These are phyloP conservation scores for Hedya salicella DNA, from an alignment of 2,888 invertebrate species.

Conservation along the genomic window DNA sequence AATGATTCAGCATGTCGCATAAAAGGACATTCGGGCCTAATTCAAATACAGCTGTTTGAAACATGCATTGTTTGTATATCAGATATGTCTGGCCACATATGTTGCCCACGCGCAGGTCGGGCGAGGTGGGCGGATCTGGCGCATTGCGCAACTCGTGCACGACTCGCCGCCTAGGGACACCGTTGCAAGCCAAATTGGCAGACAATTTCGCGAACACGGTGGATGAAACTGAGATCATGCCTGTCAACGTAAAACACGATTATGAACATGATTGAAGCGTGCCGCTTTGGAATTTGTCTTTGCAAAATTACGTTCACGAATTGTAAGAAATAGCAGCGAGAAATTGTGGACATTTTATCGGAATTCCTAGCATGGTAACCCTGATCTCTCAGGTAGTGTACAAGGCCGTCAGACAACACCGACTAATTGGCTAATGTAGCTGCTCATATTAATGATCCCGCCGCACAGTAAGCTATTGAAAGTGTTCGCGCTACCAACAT, in stretches of 20 bases:
- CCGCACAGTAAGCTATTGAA: constrained; percentile 22
- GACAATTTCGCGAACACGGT: constrained; percentile 35
- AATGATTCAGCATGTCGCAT: constrained; percentile 22
- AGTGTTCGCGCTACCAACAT: constrained; percentile 20
- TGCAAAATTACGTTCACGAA: constrained; percentile 20
- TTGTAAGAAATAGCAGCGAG: constrained; percentile 8
- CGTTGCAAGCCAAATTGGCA: constrained; percentile 33
- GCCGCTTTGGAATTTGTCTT: constrained; percentile 23
- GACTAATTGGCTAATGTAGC: constrained; percentile 49
- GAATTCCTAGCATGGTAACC: constrained; percentile 31
- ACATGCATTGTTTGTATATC: constrained; percentile 37
- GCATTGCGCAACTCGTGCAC: constrained; percentile 52
- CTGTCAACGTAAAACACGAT: constrained; percentile 22
- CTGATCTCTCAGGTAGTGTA: constrained; percentile 23
- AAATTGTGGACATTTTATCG: constrained; percentile 18
- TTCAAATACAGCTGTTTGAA: constrained; percentile 28
- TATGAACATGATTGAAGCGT: constrained; percentile 21
- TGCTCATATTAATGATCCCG: constrained; percentile 31
- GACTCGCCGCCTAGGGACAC: constrained; percentile 48
- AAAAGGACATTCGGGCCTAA: constrained; percentile 36
- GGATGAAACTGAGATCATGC: constrained; percentile 29
- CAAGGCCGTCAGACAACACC: constrained; percentile 47
- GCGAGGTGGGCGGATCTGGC: constrained; percentile 52
- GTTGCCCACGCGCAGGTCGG: constrained; percentile 28
- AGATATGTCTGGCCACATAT: constrained; percentile 37